These are phyloP conservation scores for Leptinotarsa texana DNA, from an alignment of 1,140 invertebrate genomes.

Conservation along the genomic window DNA sequence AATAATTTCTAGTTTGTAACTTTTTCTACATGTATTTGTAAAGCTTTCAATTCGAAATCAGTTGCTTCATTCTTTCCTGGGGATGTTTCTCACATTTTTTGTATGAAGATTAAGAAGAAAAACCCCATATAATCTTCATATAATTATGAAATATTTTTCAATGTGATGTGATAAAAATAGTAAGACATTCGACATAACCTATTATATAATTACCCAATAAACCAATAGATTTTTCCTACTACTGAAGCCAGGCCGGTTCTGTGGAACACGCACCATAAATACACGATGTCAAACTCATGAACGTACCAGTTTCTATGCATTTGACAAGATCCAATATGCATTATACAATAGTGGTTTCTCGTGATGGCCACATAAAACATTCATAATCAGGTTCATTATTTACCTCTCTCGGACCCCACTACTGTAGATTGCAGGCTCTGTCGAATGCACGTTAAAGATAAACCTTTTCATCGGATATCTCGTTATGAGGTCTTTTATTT, in stretches of 20 bases:
- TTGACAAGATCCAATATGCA: slow-evolving; percentile 40
- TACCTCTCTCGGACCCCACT: slow-evolving; percentile 25
- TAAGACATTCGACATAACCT: no score
- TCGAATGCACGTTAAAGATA: slow-evolving; percentile 26
- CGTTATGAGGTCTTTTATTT: slow-evolving; percentile 27
- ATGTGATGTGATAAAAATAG: no score
- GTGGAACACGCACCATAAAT: slow-evolving; percentile 44
- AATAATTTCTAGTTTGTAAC: no score
- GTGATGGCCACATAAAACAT: slow-evolving; percentile 36
- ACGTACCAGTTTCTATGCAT: slow-evolving; percentile 37
- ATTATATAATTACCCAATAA: no score
- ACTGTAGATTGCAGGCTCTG: slow-evolving; percentile 34
- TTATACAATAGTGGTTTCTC: slow-evolving; percentile 30
- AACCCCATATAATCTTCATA: no score
- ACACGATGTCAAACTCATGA: slow-evolving; percentile 43
- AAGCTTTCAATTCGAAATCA: no score
- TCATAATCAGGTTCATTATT: slow-evolving; percentile 43
- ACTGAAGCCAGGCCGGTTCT: slow-evolving; percentile 4
- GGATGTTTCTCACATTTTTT: no score
- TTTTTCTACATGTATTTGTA: no score
- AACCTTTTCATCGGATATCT: slow-evolving; percentile 31
- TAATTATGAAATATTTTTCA: no score
- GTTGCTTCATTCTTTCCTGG: no score
- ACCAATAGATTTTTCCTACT: no score
- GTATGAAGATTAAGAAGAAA: no score